These are phyloP conservation scores for Acanthornis magna DNA, from an alignment of 2,797 vertebrate genomes.

Conservation along the genomic window DNA sequence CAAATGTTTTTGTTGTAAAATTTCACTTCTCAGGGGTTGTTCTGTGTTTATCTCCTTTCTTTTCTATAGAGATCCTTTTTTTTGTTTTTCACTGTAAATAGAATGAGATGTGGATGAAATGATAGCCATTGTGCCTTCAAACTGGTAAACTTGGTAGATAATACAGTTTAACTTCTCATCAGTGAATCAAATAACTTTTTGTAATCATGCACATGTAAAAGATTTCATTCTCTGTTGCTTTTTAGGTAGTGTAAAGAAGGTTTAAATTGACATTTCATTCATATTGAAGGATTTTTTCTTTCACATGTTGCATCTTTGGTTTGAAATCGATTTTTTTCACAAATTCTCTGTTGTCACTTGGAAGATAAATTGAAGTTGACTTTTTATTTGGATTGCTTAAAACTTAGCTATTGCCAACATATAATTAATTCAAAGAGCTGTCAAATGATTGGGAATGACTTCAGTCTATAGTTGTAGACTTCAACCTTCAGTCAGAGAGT, in stretches of 20 bases:
- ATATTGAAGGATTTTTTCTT: background rate
- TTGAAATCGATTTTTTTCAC: background rate
- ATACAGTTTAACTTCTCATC: background rate
- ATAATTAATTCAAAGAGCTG: background rate
- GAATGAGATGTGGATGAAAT: background rate
- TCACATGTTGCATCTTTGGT: background rate
- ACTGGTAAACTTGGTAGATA: slow-evolving; percentile 34
- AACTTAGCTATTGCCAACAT: background rate
- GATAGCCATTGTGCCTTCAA: slow-evolving; percentile 61
- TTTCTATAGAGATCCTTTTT: background rate
- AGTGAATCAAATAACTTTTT: background rate
- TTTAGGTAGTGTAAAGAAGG: background rate
- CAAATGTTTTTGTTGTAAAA: slow-evolving; percentile 32
- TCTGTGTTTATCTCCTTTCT: slow-evolving; percentile 3
- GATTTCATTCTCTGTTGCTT: background rate
- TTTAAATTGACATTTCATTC: background rate
- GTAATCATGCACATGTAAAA: background rate
- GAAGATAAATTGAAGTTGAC: background rate
- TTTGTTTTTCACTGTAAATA: slow-evolving; percentile 46
- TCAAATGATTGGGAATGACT: background rate
- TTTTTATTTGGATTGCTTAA: background rate
- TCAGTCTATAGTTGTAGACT: background rate
- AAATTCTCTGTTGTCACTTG: background rate
- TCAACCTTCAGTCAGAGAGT: background rate
- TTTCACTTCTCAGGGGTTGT: slow-evolving; percentile 54